Evolutionary conservation across 2,888 invertebrate genomes (phyloP).

Genomic region (Calliopum simillimum): DNA sequence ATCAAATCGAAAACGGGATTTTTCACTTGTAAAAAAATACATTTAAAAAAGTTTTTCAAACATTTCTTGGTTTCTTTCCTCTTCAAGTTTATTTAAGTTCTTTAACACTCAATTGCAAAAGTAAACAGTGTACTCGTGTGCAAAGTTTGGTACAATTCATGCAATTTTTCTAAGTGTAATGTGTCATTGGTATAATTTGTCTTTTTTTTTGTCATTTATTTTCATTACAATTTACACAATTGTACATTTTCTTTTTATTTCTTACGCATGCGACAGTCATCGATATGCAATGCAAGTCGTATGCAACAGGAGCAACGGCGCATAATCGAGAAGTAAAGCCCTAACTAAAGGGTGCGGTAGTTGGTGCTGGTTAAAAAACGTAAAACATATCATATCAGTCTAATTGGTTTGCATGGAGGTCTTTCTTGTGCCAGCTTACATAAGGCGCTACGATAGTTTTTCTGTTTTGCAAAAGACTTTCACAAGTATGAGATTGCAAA

Average conservation of each 20-base stretch:
- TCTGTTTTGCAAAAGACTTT: slow-evolving; percentile 6
- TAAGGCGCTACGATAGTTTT: slow-evolving; percentile 12
- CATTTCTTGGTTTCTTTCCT: too few relatives aligned
- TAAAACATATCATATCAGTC: background rate
- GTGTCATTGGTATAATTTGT: background rate
- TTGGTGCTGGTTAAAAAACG: slow-evolving; percentile 27
- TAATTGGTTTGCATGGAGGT: slow-evolving; percentile 15
- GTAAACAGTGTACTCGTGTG: too few relatives aligned
- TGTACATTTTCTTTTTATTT: background rate
- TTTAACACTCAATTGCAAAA: too few relatives aligned
- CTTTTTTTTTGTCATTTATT: background rate
- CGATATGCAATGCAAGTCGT: too few relatives aligned
- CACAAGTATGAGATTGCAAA: slow-evolving; percentile 37
- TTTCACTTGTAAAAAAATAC: too few relatives aligned
- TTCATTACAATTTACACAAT: background rate
- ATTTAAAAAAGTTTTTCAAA: too few relatives aligned
- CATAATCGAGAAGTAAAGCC: too few relatives aligned
- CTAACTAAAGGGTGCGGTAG: background rate
- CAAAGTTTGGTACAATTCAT: too few relatives aligned
- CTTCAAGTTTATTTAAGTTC: too few relatives aligned
- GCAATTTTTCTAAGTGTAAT: slow-evolving; percentile 32
- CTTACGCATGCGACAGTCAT: too few relatives aligned
- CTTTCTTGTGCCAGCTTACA: slow-evolving; percentile 17
- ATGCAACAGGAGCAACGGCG: too few relatives aligned
- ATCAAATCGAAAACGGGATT: too few relatives aligned